Base-by-base conservation (phyloP, 2,113 vertebrate genomes). In the Uria aalge region DNA sequence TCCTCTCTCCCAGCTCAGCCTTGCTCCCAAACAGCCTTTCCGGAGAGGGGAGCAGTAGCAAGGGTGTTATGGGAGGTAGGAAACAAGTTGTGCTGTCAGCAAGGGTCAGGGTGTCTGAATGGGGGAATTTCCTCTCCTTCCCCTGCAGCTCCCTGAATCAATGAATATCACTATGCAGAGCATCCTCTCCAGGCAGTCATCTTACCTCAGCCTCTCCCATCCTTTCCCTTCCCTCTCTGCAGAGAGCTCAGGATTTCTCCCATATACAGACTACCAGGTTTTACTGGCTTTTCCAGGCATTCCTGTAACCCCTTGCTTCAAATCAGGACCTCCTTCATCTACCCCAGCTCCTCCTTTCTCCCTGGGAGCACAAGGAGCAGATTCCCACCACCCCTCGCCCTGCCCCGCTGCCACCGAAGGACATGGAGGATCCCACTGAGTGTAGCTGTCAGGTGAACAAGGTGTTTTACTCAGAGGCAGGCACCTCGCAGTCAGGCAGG, bases 401-500 rank as follows among this genome's bases (percentile, higher is more conserved):
- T 36, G 17, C 6, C 29, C 15, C 22, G 12, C 43, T 22, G 23
- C 14, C 11, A 30, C 24, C 56, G 34, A 56, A 60, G 59, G 41
- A 55, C 26, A 62, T 1, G 6, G 34, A 55, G 55, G 91, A 57
- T 3, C 7, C 23, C 5, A 3, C 13, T 2, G 5, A 67, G 26
- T 8, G 1, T 2, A 72, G 60, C 60, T 88, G 56, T 38, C 60
- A n/a, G 18, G 43, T 0, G 3, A 81, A 71, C 24, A 63, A 60
- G 15, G 52, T 21, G 22, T 56, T 75, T 87, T 78, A 30, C 52
- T 78, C 56, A 67, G 50, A 64, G 72, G 4, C 0, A 5, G 57
- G 36, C 15, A 15, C 30, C 62, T 27, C 2, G 5, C 0, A 0
- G 13, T 55, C 8, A 5, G 55, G 29, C 26, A 52, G 27, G 48